These are phyloP conservation scores for Lepisosteus oculatus DNA, from an alignment of 2,113 vertebrate species.

Conservation along the genomic window DNA sequence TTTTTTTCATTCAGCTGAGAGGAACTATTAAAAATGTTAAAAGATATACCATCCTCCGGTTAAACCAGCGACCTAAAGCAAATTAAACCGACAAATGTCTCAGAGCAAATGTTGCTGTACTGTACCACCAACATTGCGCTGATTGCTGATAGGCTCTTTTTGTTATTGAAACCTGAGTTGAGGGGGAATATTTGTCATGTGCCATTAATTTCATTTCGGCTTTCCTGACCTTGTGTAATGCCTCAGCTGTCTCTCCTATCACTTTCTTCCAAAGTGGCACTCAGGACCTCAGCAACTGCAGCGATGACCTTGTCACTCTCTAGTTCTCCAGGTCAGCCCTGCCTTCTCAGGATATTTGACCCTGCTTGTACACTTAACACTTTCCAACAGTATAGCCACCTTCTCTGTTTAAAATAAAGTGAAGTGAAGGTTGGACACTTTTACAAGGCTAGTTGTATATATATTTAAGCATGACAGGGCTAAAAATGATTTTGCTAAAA, in stretches of 20 bases:
- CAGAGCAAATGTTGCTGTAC: too few species aligned
- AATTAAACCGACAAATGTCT: too few species aligned
- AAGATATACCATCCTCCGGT: too few species aligned
- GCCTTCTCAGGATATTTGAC: slow-evolving; percentile 27
- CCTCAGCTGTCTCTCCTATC: slow-evolving; percentile 64
- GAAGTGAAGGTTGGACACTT: too few species aligned
- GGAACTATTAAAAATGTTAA: too few species aligned
- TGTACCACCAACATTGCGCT: background rate
- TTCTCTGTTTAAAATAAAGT: too few species aligned
- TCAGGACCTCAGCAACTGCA: slow-evolving; percentile 58
- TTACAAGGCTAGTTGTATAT: too few species aligned
- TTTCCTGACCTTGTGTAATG: slow-evolving; percentile 25
- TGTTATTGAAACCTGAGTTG: slow-evolving; percentile 11
- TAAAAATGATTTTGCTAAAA: too few species aligned
- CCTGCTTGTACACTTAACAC: slow-evolving; percentile 32
- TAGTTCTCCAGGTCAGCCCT: background rate
- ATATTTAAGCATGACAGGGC: too few species aligned
- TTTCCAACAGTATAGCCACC: slow-evolving; percentile 29
- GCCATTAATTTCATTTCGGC: slow-evolving; percentile 17
- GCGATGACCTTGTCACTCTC: slow-evolving; percentile 49
- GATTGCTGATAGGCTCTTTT: background rate
- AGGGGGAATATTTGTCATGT: background rate
- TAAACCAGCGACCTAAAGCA: too few species aligned
- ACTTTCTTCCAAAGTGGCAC: slow-evolving; percentile 63
- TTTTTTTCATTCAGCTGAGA: too few species aligned